Evolutionary conservation across 2,797 vertebrate genomes (phyloP), one percentile per base, ranked within the genome.

Genomic region (Sphaeramia orbicularis): DNA sequence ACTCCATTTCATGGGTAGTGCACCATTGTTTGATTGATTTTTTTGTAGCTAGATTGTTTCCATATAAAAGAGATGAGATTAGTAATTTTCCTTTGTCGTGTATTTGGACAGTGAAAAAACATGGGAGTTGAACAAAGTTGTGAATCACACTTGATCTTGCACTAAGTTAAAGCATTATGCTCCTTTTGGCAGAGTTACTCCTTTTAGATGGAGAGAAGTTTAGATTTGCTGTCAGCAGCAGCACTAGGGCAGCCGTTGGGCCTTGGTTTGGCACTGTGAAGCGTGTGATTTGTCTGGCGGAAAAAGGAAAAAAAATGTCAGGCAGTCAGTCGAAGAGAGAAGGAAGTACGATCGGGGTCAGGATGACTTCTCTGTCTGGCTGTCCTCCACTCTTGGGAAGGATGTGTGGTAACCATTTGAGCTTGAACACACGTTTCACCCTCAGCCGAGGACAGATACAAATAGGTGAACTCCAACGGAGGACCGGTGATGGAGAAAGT

Each of bases 281-380:
- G 74, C 76, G 65, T 88, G 78, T 80, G 84, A 84, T 85, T 78
- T 40, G 58, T 84, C 74, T 73, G 68, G 64, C 66, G 54, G 40
- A 10, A 2, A 1, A 30, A 52, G 32, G 38, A 38, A 70, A 51
- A 53, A 65, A 57, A 48, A 47, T 72, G 78, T 44, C 54, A 64
- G 62, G 54, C 65, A 73, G 74, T 61, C 67, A 49, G 77, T 62
- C 44, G 9, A 44, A 36, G 52, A 75, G 65, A 81, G 71, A 73
- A 79, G 83, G 86, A 80, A 86, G 86, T 83, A 74, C 19, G 59
- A 73, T 80, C 57, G 5, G 65, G 85, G 86, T 90, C 86, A 87
- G 76, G 81, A 64, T 64, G 80, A 79, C 86, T 81, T 69, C 77
- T 77, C 78, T 72, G 67, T 88, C 85, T 91, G 81, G 76, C 72